phyloP scores from a whole-genome alignment of 2,797 vertebrate genomes.

The Lemur catta region DNA sequence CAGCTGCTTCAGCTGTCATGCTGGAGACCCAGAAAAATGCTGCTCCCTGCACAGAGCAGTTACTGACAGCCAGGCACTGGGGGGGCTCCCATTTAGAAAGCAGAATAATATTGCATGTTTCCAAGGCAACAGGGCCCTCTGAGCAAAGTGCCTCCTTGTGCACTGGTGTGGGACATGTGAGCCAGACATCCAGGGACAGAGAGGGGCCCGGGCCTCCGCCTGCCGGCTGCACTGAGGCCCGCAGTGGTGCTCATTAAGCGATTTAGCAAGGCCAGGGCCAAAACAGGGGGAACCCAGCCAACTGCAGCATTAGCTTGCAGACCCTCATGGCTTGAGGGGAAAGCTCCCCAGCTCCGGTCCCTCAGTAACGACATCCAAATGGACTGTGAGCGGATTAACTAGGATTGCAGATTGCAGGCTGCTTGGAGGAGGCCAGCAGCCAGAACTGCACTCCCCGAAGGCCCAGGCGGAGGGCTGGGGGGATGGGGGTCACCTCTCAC shows the following conservation, averaged over 20 bases:
- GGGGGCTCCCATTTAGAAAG: conserved; percentile 39
- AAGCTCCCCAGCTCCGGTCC: background rate
- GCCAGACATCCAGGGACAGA: background rate
- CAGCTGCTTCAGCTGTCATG: background rate
- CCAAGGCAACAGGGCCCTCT: conserved; percentile 74
- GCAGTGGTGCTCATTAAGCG: conserved; percentile 26
- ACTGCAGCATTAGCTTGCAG: conserved; percentile 49
- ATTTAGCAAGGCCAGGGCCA: conserved; percentile 36
- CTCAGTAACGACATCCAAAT: conserved; percentile 40
- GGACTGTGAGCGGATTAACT: conserved; percentile 54
- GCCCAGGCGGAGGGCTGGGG: background rate
- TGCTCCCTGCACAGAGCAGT: fast-evolving
- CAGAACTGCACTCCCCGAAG: background rate
- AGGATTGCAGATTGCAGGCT: conserved; percentile 18
- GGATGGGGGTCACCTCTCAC: fast-evolving
- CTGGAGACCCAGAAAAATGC: background rate
- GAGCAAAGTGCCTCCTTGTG: background rate
- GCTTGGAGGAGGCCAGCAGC: background rate
- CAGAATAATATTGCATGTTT: conserved; percentile 61
- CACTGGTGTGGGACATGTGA: background rate
- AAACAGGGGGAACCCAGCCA: conserved; percentile 33
- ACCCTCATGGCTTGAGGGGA: background rate
- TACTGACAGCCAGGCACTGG: background rate
- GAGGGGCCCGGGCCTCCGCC: background rate
- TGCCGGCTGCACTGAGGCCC: background rate